Base-by-base conservation (phyloP, 23 tunicate species). In the Trididemnum clinides region DNA sequence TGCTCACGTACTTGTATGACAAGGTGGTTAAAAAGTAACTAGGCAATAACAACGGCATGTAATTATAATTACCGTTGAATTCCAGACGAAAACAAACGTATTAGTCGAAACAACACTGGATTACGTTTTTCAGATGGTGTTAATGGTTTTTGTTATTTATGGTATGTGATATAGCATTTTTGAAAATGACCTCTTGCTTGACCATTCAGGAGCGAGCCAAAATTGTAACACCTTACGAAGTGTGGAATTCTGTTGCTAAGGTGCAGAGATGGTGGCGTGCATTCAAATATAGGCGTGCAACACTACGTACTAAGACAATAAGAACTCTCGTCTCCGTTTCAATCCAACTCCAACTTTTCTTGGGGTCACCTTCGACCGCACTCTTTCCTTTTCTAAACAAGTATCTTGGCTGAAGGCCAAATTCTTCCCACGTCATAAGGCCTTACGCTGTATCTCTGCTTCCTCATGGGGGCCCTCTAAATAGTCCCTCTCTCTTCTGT, bases 21-120 rank as follows among this genome's bases (percentile, higher is more conserved):
- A 44, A 44, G 69, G 69, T 62, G 69, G 69, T 62, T 62, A 21
- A 62, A 62, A 62, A 62, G 69, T 62, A 62, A 62, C 69, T 15
- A 19, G 69, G 69, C 69, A 62, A 62, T 62, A 62, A 62, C 18
- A 62, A 62, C 27, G 6, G 69, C 54, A 15, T 18, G 27, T 62
- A 44, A 44, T 44, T 44, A 62, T 62, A 12, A 4, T 62, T 12
- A 19, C 69, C 27, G 69, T 26, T 62, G 27, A 62, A 62, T 62
- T 62, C 69, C 69, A 21, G 69, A 12, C 69, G 21, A 15, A 62
- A 62, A 62, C 69, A 62, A 62, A 4, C 69, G 22, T 62, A 21
- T 62, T 62, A 62, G 69, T 22, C 27, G 21, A 62, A 62, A 62
- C 27, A 21, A 62, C 69, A 44, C 54, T 62, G 26, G 21, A 12